A percentile compares a stretch with the other conserved stretches of the same genome.
phyloP scores from a whole-genome alignment of 1,140 invertebrate species.

The Proales similis region DNA sequence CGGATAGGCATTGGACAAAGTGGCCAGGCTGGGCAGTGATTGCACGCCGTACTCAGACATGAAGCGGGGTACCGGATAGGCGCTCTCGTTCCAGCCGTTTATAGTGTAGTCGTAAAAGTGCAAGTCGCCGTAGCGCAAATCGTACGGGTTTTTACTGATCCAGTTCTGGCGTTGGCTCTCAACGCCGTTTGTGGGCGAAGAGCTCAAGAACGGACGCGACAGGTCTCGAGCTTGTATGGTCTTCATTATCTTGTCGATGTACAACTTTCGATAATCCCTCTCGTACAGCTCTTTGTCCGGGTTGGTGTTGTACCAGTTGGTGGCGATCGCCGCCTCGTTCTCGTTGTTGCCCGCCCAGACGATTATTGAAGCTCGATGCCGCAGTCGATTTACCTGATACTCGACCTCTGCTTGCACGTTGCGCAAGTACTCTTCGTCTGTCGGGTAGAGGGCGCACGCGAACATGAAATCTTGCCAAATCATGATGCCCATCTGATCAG shows the following conservation, averaged over 20 bases:
- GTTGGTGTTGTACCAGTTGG: conserved; percentile 63
- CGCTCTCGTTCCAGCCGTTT: conserved; percentile 70
- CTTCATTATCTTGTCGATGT: conserved; percentile 67
- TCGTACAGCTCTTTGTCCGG: conserved; percentile 50
- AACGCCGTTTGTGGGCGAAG: conserved; percentile 84
- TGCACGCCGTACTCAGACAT: conserved; percentile 92
- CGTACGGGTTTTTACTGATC: conserved; percentile 68
- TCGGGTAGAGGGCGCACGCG: conserved; percentile 89
- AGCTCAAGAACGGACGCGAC: conserved; percentile 65
- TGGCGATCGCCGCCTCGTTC: conserved; percentile 79
- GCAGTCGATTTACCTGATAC: conserved; percentile 64
- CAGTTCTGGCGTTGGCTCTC: conserved; percentile 65
- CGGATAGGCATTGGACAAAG: conserved; percentile 55
- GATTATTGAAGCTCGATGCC: conserved; percentile 78
- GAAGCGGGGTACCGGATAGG: conserved; percentile 73
- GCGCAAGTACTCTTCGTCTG: conserved; percentile 63
- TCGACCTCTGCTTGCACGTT: conserved; percentile 68
- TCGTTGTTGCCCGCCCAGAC: conserved; percentile 92
- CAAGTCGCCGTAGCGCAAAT: conserved; percentile 76
- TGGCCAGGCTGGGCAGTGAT: conserved; percentile 66
- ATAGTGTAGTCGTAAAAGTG: conserved; percentile 82
- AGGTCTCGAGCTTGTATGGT: conserved; percentile 62
- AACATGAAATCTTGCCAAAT: conserved; percentile 77
- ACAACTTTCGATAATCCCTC: conserved; percentile 76
- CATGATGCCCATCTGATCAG: conserved; percentile 54